Base-by-base conservation (phyloP, 2,888 invertebrate genomes). In the Noctua pronuba region DNA sequence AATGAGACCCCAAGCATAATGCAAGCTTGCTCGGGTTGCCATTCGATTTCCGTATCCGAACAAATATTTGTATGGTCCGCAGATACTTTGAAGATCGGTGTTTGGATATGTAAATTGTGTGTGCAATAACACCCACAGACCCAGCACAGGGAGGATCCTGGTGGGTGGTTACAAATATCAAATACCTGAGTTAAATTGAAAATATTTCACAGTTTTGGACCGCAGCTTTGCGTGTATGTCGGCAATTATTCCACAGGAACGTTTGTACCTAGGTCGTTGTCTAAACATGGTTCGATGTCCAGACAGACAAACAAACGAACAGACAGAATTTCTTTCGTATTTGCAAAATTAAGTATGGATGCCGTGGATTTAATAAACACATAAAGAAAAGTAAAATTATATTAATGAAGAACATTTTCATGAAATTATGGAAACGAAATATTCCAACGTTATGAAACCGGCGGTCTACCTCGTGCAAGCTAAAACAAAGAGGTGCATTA, bases 1-100 rank as follows among this genome's bases (percentile, higher is more conserved):
- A 77, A 85, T 65, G 81, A 35, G 28, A 72, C 55, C 60, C 31
- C 58, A 52, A 76, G 35, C 52, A 72, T 66, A 65, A 84, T 62
- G 60, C 68, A 24, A 75, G 46, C 69, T 77, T 72, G 55, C 68
- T 80, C 72, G 41, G 60, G 80, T 55, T 77, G 60, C 77, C 85
- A 7, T 81, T 85, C 72, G 85, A 81, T 83, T 85, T 83, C 85
- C 85, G 85, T n/a, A 73, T 77, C 41, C 55, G 55, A 72, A 70
- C 69, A 77, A 77, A 83, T 81, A 83, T 85, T 85, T 81, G 85
- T 68, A 35, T 70, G 80, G 72, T 60, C 69, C 58, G 38, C 62
- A 41, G n/a, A 80, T 80, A 80, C 62, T 80, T 64, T 49, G 46
- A 71, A 31, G 72, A 77, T 65, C 21, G 46, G n/a, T 81, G 77